Evolutionary conservation across 92 coral and sea anemone genomes (phyloP).

Genomic region (Palythoa caribaeorum): DNA sequence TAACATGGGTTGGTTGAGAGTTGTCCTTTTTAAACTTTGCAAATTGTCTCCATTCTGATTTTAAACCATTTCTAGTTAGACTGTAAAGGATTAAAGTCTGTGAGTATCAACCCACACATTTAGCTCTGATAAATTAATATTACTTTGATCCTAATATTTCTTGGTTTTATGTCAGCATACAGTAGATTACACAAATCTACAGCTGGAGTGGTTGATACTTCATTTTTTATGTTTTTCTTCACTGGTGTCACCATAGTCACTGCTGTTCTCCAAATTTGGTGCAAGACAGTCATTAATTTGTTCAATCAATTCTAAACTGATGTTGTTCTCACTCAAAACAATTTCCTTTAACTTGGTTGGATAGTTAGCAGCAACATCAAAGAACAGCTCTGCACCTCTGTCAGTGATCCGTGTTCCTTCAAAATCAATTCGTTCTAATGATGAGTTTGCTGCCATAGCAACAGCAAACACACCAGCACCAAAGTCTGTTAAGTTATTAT

Average conservation of each 20-base stretch:
- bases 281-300: constrained; percentile 82
- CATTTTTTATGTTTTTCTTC: background rate
- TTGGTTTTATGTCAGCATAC: no score
- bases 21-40: no score
- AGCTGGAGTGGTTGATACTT: no score
- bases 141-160: no score
- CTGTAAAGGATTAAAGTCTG: no score
- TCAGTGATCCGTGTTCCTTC: constrained; percentile 94
- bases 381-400: constrained; percentile 85
- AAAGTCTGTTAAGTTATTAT: constrained; percentile 87
- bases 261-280: constrained; percentile 26
- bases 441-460: constrained; percentile 88
- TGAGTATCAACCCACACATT: no score
- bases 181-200: no score
- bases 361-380: constrained; percentile 80
- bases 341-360: constrained; percentile 88
- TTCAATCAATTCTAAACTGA: constrained; percentile 86
- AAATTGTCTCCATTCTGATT: no score
- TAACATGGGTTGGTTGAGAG: no score
- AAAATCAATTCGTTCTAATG: constrained; percentile 87
- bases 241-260: background rate
- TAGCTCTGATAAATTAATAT: no score
- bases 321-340: constrained; percentile 81
- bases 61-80: no score
- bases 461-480: constrained; percentile 96